Percentiles rank a stretch among this genome's conserved stretches.
Evolutionary conservation across 1,140 invertebrate genomes (phyloP).

Genomic region (Oppia nitens): DNA sequence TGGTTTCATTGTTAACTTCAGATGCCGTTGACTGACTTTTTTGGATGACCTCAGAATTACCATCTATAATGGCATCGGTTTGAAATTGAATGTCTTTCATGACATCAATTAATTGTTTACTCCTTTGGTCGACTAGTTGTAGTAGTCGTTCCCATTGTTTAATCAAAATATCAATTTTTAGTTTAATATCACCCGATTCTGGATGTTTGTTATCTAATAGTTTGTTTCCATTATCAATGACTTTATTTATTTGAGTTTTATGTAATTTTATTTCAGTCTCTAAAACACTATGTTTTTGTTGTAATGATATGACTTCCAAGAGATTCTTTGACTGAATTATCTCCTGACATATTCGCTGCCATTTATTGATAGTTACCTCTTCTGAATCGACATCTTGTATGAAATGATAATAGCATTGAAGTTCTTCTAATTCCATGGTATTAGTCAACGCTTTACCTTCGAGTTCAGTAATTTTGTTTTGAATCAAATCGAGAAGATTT

Average conservation of each 20-base stretch:
- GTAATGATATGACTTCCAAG: slow-evolving; percentile 63
- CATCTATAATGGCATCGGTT: slow-evolving; percentile 90
- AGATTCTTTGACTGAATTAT: slow-evolving; percentile 85
- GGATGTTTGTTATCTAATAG: slow-evolving; percentile 37
- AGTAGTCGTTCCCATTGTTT: slow-evolving; percentile 63
- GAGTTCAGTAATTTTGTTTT: slow-evolving; percentile 61
- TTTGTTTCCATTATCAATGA: slow-evolving; percentile 50
- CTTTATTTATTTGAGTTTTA: slow-evolving; percentile 56
- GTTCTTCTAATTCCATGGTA: slow-evolving; percentile 76
- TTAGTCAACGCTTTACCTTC: slow-evolving; percentile 81
- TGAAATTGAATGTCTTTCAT: slow-evolving; percentile 52
- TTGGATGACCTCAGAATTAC: slow-evolving; percentile 91
- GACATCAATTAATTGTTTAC: slow-evolving; percentile 76
- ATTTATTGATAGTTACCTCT: slow-evolving; percentile 80
- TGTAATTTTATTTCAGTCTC: slow-evolving; percentile 79
- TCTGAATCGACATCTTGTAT: slow-evolving; percentile 80
- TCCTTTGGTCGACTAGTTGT: slow-evolving; percentile 59
- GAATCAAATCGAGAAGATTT: slow-evolving; percentile 83
- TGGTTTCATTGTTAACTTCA: slow-evolving; percentile 67
- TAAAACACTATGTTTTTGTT: slow-evolving; percentile 86
- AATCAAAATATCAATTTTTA: neutral
- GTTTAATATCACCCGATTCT: slow-evolving; percentile 22
- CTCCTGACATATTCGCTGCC: slow-evolving; percentile 71
- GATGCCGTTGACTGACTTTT: slow-evolving; percentile 72
- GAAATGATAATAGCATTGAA: slow-evolving; percentile 83